Evolutionary conservation across 2,888 invertebrate genomes (phyloP), one percentile per base, ranked within the genome.

Genomic region (Pammene fasciana): DNA sequence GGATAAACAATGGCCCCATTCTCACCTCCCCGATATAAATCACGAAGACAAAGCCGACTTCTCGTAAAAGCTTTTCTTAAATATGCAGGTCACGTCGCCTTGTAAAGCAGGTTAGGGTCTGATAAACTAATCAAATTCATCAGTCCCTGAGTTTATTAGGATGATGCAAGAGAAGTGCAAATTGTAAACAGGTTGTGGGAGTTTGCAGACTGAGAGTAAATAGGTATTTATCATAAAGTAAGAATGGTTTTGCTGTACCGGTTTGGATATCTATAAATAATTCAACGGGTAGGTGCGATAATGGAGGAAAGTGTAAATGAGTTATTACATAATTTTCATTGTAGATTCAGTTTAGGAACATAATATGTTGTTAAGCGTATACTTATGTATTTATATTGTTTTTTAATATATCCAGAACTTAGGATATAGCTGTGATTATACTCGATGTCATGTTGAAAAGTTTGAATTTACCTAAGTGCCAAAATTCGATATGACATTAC

Each of bases 81-180:
- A 81, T 79, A 87, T 86, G 83, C 86, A 80, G 84, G 85, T 80
- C 86, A 83, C 83, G 81, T 84, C 79, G 18, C 75, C 78, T 76
- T 79, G 75, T 78, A 78, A 83, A 84, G 76, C 84, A 82, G 81
- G 83, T 84, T 81, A 80, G 81, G 82, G 82, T 78, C 79, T 85
- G 85, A 85, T 86, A 85, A 86, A 84, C 85, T 83, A 87, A 86
- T 87, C 85, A 86, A 87, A 87, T 86, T 84, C 87, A 86, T 86
- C 86, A 85, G 74, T 79, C 77, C 76, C 73, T 73, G 67, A 45
- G 55, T 67, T 60, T 55, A 60, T 60, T 41, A 55, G 52, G 52
- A 43, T 61, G 41, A 61, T 67, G 55, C 68, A 65, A 68, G 68
- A 59, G 57, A 50, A 59, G 64, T 68, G 68, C 65, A 65, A 65